phyloP scores from a whole-genome alignment of 2,113 vertebrate genomes.

The Indicator indicator region DNA sequence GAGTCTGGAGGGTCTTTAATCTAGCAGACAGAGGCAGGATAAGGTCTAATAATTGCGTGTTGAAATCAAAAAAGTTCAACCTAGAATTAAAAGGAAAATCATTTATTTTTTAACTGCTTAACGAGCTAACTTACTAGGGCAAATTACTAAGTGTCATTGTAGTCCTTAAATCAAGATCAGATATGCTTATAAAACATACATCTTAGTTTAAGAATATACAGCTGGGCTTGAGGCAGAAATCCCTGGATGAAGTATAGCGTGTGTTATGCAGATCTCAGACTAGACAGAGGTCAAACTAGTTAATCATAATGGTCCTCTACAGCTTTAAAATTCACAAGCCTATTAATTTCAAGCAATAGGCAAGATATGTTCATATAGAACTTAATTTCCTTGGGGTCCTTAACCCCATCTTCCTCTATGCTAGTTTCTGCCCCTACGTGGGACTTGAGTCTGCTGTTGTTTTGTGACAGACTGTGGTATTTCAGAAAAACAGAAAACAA shows the following conservation, averaged over 20 bases:
- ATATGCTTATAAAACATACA: conserved; percentile 35
- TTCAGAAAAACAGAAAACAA: neutral
- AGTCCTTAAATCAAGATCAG: conserved; percentile 42
- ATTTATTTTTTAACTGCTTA: conserved; percentile 32
- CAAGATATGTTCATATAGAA: neutral
- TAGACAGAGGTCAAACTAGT: neutral
- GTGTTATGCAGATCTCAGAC: neutral
- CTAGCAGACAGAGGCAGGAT: neutral
- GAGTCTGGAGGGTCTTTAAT: conserved; percentile 41
- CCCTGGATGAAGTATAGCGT: neutral
- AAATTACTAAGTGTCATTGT: conserved; percentile 42
- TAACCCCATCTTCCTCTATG: neutral
- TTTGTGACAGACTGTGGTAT: neutral
- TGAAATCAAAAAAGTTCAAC: conserved; percentile 40
- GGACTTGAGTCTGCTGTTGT: neutral
- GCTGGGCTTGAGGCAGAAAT: conserved; percentile 15
- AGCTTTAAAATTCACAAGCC: neutral
- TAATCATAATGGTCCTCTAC: neutral
- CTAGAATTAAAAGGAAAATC: conserved; percentile 17
- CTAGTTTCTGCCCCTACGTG: neutral
- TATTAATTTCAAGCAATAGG: neutral
- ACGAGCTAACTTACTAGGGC: neutral
- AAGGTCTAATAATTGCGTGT: conserved; percentile 16
- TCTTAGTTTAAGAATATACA: conserved; percentile 3
- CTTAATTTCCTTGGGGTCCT: neutral